Conservation (phyloP, 2,113 vertebrate species). For the Vulpes ferrilata region DNA sequence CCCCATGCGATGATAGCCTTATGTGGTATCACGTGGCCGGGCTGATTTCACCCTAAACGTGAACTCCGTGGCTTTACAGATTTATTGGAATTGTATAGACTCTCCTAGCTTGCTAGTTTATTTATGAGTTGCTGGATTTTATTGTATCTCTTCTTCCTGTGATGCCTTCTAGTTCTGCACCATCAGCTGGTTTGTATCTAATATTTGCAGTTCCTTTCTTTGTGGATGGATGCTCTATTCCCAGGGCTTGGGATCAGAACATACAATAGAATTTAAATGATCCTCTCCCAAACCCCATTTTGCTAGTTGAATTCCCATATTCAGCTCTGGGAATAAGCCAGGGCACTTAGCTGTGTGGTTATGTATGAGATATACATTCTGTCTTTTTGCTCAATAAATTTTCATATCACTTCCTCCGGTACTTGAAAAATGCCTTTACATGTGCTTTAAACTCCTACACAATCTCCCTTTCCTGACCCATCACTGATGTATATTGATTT, state of each 20-base stretch:
- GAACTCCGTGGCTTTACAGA: background rate
- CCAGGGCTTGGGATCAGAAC: constrained; percentile 44
- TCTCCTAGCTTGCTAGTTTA: background rate
- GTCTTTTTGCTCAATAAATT: constrained; percentile 72
- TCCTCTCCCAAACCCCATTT: constrained; percentile 59
- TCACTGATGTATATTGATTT: background rate
- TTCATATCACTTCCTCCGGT: constrained; percentile 53
- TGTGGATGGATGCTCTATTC: constrained; percentile 59
- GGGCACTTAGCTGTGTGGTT: constrained; percentile 51
- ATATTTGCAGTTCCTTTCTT: constrained; percentile 65
- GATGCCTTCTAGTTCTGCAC: constrained; percentile 57
- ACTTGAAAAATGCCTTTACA: constrained; percentile 64
- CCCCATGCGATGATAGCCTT: background rate
- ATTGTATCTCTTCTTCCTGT: constrained; percentile 50
- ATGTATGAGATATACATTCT: constrained; percentile 60
- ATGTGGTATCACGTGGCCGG: background rate
- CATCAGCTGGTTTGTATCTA: constrained; percentile 70
- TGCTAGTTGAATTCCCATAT: constrained; percentile 58
- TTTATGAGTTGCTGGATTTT: constrained; percentile 60
- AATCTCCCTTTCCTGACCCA: constrained; percentile 52
- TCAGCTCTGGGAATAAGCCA: constrained; percentile 63
- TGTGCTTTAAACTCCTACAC: constrained; percentile 52
- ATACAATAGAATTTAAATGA: constrained; percentile 76
- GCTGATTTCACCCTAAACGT: background rate
- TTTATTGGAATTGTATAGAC: background rate